Base-by-base conservation (phyloP, 1,140 invertebrate genomes). In the Bombyx mandarina region DNA sequence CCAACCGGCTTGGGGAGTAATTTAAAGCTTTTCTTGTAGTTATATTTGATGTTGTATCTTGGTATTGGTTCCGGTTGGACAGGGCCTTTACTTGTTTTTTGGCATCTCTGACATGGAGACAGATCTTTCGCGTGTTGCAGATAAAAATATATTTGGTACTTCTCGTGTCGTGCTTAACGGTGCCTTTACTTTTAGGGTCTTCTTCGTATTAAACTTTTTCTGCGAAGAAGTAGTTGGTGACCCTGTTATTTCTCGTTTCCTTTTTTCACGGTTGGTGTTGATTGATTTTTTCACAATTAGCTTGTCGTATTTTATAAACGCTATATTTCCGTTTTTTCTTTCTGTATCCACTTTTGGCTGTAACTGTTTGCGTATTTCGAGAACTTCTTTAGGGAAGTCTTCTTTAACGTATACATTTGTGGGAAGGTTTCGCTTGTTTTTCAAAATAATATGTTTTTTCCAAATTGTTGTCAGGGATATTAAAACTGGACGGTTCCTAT, bases 381-480 rank as follows among this genome's bases (percentile, higher is more conserved):
- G 49, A 43, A 59, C 18, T 50, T 65, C 57, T 48, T 57, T 65
- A 18, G 53, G 12, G 47, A 46, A 63, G 26, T 63, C 61, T 8
- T 67, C 68, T 56, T 70, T 70, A 5, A 65, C 43, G 53, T 48
- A 63, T 1, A 70, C 49, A 46, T 48, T 51, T 60, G 43, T 26
- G 1, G 65, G 62, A 2, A 70, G 52, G 7, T 61, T 64, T 1
- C 43, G 12, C 44, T 62, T 70, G n/a, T 66, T 70, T 58, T 52
- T 59, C 47, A 60, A n/a, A 12, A 69, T 62, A 10, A 62, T 35
- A 43, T 62, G 55, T 62, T 61, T 66, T 45, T 71, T 71, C 65
- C 68, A 71, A 18, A 43, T 7, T 49, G 61, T 64, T 8, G 66
- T 66, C 8, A 71, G 9, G 3, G 61, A 62, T 9, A 65, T 45